Conservation (phyloP, 2,888 invertebrate species). For the Eueremaeus valkanovi region DNA sequence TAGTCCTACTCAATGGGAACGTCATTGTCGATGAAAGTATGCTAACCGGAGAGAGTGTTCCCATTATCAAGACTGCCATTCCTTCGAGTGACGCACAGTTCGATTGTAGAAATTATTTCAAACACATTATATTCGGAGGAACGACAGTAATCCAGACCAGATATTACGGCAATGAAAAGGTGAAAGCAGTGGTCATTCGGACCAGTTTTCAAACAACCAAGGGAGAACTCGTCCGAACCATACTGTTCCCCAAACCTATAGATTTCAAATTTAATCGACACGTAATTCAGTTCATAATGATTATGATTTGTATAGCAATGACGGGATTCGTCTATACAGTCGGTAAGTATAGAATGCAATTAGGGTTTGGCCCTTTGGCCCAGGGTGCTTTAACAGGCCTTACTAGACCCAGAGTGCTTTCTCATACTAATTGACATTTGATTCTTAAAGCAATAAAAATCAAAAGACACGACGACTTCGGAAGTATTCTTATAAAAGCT, state of each 20-base stretch:
- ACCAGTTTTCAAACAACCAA: constrained; percentile 69
- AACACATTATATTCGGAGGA: constrained; percentile 50
- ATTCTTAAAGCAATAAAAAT: too few relatives aligned
- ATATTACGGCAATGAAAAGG: constrained; percentile 47
- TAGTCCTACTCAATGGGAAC: constrained; percentile 55
- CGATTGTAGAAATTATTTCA: constrained; percentile 47
- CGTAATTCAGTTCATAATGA: constrained; percentile 50
- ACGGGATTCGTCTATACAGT: constrained; percentile 32
- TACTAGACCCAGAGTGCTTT: too few relatives aligned
- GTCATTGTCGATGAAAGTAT: constrained; percentile 57
- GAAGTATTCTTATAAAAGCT: constrained; percentile 32
- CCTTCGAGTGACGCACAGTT: constrained; percentile 44
- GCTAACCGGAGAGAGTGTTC: constrained; percentile 53
- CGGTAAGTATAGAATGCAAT: too few relatives aligned
- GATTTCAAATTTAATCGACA: constrained; percentile 74
- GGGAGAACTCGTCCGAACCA: constrained; percentile 71
- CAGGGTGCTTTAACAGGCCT: too few relatives aligned
- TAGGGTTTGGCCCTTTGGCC: too few relatives aligned
- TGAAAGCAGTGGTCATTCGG: constrained; percentile 55
- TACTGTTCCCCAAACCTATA: constrained; percentile 70
- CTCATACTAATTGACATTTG: too few relatives aligned
- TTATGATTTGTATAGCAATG: constrained; percentile 41
- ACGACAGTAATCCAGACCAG: constrained; percentile 50
- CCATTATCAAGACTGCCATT: constrained; percentile 49
- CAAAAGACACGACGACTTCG: not conserved